A percentile compares a stretch with the other conserved stretches of the same genome.
Conservation (phyloP, 2,797 vertebrate genomes). For the Podarcis siculus region DNA sequence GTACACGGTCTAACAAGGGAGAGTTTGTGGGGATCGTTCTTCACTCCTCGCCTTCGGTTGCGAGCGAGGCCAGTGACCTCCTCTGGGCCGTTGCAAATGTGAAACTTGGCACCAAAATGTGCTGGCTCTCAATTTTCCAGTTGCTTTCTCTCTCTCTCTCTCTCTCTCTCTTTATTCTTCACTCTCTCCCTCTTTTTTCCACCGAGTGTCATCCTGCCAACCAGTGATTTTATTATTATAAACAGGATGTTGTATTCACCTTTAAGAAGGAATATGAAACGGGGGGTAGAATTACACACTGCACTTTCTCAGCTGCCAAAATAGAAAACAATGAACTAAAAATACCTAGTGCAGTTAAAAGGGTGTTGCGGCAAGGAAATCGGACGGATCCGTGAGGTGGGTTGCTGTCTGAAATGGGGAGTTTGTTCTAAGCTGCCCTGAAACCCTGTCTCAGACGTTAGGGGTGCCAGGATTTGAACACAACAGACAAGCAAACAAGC, state of each 20-base stretch:
- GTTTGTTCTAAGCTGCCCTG: constrained; percentile 37
- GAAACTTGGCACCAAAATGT: constrained; percentile 82
- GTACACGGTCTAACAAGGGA: constrained; percentile 69
- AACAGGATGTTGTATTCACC: constrained; percentile 86
- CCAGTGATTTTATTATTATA: constrained; percentile 86
- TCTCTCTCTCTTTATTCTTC: not conserved
- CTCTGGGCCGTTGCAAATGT: constrained; percentile 81
- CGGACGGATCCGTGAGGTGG: constrained; percentile 67
- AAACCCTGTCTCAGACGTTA: not conserved
- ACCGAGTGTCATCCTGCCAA: constrained; percentile 80
- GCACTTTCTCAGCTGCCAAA: constrained; percentile 81
- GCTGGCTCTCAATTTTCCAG: constrained; percentile 85
- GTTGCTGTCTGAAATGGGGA: constrained; percentile 58
- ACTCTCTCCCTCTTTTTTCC: constrained; percentile 35
- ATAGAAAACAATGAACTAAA: constrained; percentile 85
- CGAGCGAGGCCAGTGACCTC: constrained; percentile 79
- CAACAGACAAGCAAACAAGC: not conserved
- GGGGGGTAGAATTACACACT: constrained; percentile 83
- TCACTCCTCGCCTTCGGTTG: constrained; percentile 75
- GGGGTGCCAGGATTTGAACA: not conserved
- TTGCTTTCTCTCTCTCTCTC: constrained; percentile 77
- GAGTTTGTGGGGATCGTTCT: constrained; percentile 71
- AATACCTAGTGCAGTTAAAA: constrained; percentile 76
- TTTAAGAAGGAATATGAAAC: constrained; percentile 85
- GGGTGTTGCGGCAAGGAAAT: constrained; percentile 71